These are phyloP conservation scores for Coelinius sp. DNA, from an alignment of 2,888 invertebrate species.

Conservation along the genomic window DNA sequence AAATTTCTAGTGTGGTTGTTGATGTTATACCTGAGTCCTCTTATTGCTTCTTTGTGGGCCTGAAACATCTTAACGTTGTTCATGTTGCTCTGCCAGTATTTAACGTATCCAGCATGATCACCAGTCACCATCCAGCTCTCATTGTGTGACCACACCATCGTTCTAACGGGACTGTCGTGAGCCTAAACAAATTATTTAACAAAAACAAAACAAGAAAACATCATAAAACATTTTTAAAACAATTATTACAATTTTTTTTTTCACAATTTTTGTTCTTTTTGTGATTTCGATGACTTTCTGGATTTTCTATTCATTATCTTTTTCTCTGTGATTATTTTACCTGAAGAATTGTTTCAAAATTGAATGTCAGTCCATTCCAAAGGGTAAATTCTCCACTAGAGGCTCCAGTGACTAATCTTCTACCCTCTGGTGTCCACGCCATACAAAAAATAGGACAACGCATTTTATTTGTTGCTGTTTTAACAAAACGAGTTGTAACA, in stretches of 20 bases:
- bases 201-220: conserved; percentile 23
- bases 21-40: conserved; percentile 91
- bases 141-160: conserved; percentile 99
- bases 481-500: conserved; percentile 94
- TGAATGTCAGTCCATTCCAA: conserved; percentile 99
- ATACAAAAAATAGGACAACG: conserved; percentile 99
- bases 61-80: conserved; percentile 99
- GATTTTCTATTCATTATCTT: not conserved
- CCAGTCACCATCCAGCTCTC: conserved; percentile 99
- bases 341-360: conserved; percentile 99
- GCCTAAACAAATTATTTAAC: conserved; percentile 76
- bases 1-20: conserved; percentile 68
- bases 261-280: not conserved
- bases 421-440: conserved; percentile 99
- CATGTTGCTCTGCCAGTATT: conserved; percentile 99
- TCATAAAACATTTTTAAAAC: conserved; percentile 22
- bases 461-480: conserved; percentile 99
- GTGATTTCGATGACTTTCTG: not conserved
- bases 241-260: not conserved
- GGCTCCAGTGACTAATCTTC: conserved; percentile 97
- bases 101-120: conserved; percentile 98
- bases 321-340: conserved; percentile 71
- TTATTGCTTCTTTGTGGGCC: conserved; percentile 99
- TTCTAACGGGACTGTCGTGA: conserved; percentile 98
- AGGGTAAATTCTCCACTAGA: conserved; percentile 99